Conservation (phyloP, 2,888 invertebrate species). For the Dorcus hopei region DNA sequence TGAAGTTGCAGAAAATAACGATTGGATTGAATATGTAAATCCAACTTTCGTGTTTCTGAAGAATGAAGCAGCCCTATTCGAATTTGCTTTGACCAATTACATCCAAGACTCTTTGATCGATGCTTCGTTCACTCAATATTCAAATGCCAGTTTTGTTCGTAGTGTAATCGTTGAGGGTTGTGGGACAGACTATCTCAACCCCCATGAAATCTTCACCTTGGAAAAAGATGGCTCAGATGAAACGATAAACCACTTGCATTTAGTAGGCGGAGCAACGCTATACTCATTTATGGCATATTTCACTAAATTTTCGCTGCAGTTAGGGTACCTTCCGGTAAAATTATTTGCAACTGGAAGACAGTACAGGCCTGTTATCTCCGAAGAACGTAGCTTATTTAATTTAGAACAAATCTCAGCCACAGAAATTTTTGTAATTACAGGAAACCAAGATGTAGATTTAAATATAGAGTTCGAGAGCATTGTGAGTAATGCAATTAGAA, state of each 20-base stretch:
- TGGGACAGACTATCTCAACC: conserved; percentile 58
- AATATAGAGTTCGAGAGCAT: conserved; percentile 57
- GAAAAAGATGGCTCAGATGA: conserved; percentile 55
- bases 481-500: conserved; percentile 51
- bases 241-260: conserved; percentile 60
- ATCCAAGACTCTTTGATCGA: conserved; percentile 51
- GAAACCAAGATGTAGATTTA: conserved; percentile 50
- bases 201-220: conserved; percentile 56
- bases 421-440: conserved; percentile 62
- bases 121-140: conserved; percentile 60
- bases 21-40: conserved; percentile 58
- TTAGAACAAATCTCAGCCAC: conserved; percentile 67
- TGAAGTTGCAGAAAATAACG: conserved; percentile 54
- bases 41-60: conserved; percentile 61
- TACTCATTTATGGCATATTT: conserved; percentile 71
- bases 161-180: conserved; percentile 74
- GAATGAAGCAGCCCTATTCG: conserved; percentile 69
- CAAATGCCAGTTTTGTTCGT: conserved; percentile 75
- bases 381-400: conserved; percentile 56
- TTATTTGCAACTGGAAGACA: conserved; percentile 69
- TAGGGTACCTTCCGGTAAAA: conserved; percentile 64
- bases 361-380: conserved; percentile 55
- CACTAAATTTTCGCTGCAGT: conserved; percentile 63
- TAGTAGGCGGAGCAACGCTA: conserved; percentile 73
- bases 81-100: conserved; percentile 59